Evolutionary conservation across 2,888 invertebrate species (phyloP).

Genomic region (Ormyrus rosae): DNA sequence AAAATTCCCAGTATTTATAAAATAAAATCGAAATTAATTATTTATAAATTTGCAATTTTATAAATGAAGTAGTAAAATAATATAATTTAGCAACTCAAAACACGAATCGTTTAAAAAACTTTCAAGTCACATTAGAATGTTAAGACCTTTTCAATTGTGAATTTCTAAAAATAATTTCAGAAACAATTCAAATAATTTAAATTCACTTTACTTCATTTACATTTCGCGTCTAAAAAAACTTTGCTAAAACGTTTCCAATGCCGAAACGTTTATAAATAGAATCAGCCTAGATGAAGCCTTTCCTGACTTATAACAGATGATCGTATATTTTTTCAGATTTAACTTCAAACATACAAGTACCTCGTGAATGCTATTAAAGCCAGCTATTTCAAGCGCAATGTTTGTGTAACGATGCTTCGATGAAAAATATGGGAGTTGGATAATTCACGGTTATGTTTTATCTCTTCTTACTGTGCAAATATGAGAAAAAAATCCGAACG

Average conservation of each 20-base stretch:
- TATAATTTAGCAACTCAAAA: too few relatives aligned
- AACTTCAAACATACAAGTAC: constrained; percentile 44
- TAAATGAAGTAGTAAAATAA: too few relatives aligned
- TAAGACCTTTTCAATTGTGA: too few relatives aligned
- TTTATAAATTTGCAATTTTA: too few relatives aligned
- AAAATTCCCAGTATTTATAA: too few relatives aligned
- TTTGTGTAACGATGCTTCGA: constrained; percentile 33
- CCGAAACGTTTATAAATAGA: constrained; percentile 33
- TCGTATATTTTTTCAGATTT: constrained; percentile 43
- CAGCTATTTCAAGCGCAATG: constrained; percentile 34
- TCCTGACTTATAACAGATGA: background rate
- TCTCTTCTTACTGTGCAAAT: constrained; percentile 10
- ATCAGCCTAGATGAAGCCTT: constrained; percentile 10
- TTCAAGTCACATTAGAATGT: too few relatives aligned
- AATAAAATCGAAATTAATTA: too few relatives aligned
- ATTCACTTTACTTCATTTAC: too few relatives aligned
- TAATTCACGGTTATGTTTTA: constrained; percentile 26
- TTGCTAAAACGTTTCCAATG: background rate
- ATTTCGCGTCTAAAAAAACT: too few relatives aligned
- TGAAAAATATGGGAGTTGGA: background rate
- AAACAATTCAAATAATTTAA: too few relatives aligned
- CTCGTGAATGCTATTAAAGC: background rate
- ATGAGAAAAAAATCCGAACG: background rate
- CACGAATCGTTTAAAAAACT: too few relatives aligned
- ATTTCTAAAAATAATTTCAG: too few relatives aligned